phyloP scores from a whole-genome alignment of 2,888 invertebrate genomes.

The Papilio gigon region DNA sequence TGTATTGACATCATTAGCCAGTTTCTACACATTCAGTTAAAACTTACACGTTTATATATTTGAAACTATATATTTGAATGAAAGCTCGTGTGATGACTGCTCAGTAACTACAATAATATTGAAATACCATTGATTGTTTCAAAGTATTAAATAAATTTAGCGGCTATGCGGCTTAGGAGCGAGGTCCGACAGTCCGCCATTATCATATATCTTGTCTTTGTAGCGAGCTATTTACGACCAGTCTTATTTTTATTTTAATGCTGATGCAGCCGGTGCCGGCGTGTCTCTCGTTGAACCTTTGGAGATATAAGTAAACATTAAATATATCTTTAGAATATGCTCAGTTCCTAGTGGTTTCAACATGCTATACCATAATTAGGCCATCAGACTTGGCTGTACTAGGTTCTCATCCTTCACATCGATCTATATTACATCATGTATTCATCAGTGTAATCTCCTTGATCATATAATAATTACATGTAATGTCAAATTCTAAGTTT shows the following conservation, averaged over 20 bases:
- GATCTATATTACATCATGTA: no score
- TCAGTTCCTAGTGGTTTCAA: no score
- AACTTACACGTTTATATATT: neutral
- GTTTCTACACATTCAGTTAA: neutral
- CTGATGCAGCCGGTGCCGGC: conserved; percentile 79
- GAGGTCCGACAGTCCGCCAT: conserved; percentile 67
- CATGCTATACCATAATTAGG: no score
- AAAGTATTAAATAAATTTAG: conserved; percentile 46
- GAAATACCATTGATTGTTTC: conserved; percentile 35
- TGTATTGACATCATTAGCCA: no score
- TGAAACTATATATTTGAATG: neutral
- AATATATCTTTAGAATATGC: neutral
- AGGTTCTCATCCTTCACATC: no score
- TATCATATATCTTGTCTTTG: conserved; percentile 82
- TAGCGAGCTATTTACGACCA: conserved; percentile 74
- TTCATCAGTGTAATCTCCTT: no score
- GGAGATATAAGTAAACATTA: conserved; percentile 52
- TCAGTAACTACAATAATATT: no score
- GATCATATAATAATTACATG: no score
- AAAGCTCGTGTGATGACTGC: no score
- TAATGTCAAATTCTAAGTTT: no score
- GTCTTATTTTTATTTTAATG: conserved; percentile 83
- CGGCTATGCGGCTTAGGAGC: conserved; percentile 55
- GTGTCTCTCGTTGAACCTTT: conserved; percentile 72
- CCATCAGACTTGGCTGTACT: no score